Evolutionary conservation across 2,888 invertebrate species (phyloP).

Genomic region (Altica lythri): DNA sequence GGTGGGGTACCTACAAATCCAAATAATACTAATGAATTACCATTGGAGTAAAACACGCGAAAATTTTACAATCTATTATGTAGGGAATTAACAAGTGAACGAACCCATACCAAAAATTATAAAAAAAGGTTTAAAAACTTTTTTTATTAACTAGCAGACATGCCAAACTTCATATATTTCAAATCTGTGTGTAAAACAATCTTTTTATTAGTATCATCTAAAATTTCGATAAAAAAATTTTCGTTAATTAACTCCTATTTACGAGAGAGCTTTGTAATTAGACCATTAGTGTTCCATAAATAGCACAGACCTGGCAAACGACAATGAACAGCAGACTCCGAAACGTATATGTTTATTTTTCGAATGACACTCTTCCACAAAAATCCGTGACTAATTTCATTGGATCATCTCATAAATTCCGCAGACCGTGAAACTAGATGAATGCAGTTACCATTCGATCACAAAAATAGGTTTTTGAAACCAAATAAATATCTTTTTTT

Average conservation of each 20-base stretch:
- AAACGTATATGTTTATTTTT: neutral
- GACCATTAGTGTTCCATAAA: slow-evolving; percentile 26
- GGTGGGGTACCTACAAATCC: slow-evolving; percentile 4
- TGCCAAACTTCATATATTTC: too few species aligned
- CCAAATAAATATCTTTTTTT: too few species aligned
- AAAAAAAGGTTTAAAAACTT: too few species aligned
- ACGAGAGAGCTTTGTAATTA: slow-evolving; percentile 21
- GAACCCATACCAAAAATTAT: too few species aligned
- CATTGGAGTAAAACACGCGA: slow-evolving; percentile 11
- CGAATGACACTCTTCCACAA: slow-evolving; percentile 3
- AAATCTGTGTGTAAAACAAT: too few species aligned
- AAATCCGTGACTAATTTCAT: slow-evolving; percentile 2
- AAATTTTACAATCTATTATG: slow-evolving; percentile 5
- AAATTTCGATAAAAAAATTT: slow-evolving; percentile 1
- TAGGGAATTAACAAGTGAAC: too few species aligned
- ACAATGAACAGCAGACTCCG: neutral
- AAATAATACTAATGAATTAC: slow-evolving; percentile 20
- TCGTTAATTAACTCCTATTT: slow-evolving; percentile 13
- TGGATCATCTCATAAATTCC: neutral
- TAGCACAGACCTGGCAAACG: slow-evolving; percentile 10
- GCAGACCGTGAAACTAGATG: too few species aligned
- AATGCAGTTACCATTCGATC: too few species aligned
- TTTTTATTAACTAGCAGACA: too few species aligned
- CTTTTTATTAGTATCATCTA: too few species aligned
- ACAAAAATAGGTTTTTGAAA: too few species aligned